phyloP scores from a whole-genome alignment of 30 jellyfish, hydroid and myxozoan genomes.

The Rhopilema esculentum region DNA sequence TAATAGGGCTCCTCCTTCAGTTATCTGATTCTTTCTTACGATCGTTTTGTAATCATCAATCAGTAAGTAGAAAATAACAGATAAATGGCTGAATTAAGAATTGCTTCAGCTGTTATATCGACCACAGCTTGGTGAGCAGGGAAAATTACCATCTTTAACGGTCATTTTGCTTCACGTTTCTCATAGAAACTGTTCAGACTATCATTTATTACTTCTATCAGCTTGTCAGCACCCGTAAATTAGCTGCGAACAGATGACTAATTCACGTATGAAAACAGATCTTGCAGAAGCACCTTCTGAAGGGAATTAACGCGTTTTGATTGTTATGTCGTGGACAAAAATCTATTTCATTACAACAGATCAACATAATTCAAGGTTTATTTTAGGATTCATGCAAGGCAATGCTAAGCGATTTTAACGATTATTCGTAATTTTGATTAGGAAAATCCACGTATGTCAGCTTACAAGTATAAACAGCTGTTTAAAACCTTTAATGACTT shows the following conservation, averaged over 20 bases:
- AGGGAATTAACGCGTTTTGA: neutral
- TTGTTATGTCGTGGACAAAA: neutral
- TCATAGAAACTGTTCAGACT: neutral
- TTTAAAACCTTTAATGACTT: neutral
- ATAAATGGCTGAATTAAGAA: too few relatives aligned
- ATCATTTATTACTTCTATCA: neutral
- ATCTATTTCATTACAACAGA: too few relatives aligned
- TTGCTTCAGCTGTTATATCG: too few relatives aligned
- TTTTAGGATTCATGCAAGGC: too few relatives aligned
- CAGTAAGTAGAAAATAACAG: too few relatives aligned
- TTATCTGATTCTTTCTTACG: too few relatives aligned
- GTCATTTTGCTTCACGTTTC: neutral
- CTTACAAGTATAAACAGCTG: neutral
- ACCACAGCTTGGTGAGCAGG: neutral
- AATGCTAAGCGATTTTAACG: neutral
- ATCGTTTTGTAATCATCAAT: too few relatives aligned
- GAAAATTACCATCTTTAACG: neutral
- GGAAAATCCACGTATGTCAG: neutral
- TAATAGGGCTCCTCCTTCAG: too few relatives aligned
- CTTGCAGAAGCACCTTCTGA: neutral
- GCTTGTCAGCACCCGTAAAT: neutral
- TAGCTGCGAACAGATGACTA: neutral
- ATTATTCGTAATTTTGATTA: neutral
- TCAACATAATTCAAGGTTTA: too few relatives aligned
- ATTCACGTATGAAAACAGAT: neutral